These are phyloP conservation scores for Puma concolor DNA, from an alignment of 2,113 vertebrate genomes.

Conservation along the genomic window DNA sequence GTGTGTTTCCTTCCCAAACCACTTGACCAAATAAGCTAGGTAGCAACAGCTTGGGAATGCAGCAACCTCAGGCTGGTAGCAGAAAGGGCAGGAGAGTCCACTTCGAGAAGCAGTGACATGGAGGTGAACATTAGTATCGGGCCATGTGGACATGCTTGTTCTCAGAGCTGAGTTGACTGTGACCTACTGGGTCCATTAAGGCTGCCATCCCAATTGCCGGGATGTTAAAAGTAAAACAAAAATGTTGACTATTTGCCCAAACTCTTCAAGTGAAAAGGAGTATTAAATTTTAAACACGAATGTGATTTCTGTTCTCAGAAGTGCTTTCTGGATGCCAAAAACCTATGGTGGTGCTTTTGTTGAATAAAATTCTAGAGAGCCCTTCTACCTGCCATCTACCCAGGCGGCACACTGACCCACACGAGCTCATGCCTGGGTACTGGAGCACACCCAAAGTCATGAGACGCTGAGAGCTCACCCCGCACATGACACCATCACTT, in stretches of 20 bases:
- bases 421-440: background rate
- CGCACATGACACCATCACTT: too few species aligned
- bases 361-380: conserved; percentile 11
- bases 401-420: background rate
- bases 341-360: background rate
- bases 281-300: conserved; percentile 25
- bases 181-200: background rate
- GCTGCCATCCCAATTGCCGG: background rate
- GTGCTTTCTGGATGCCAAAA: background rate
- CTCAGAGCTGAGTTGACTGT: background rate
- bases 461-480: background rate
- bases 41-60: background rate
- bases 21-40: background rate
- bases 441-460: too few species aligned
- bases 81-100: background rate
- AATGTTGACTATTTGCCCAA: background rate
- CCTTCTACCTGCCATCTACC: background rate
- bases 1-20: background rate
- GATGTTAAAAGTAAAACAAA: conserved; percentile 2
- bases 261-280: conserved; percentile 8
- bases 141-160: background rate
- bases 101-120: background rate
- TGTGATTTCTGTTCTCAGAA: background rate
- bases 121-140: background rate
- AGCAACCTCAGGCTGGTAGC: too few species aligned